phyloP scores from a whole-genome alignment of 1,140 invertebrate genomes.

The Meloidogyne chitwoodi region DNA sequence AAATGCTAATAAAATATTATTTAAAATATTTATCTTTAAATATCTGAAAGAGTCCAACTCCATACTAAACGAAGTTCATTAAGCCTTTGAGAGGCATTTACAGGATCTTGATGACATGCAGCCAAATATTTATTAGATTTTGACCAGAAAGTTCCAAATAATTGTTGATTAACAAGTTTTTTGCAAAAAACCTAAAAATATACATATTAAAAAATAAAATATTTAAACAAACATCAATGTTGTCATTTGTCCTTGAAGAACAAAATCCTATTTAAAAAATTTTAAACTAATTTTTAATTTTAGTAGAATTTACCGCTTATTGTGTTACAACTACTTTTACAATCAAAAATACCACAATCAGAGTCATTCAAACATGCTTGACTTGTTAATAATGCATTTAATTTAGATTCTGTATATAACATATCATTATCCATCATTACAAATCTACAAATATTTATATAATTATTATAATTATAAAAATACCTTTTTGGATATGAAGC shows the following conservation, averaged over 20 bases:
- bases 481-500: conserved; percentile 58
- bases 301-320: not conserved
- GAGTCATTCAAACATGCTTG: conserved; percentile 39
- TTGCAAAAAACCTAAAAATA: conserved; percentile 53
- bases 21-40: conserved; percentile 23
- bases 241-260: conserved; percentile 48
- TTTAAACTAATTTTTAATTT: not conserved
- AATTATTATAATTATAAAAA: not conserved
- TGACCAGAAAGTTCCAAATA: conserved; percentile 57
- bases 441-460: conserved; percentile 34
- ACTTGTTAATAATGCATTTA: conserved; percentile 39
- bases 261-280: conserved; percentile 33
- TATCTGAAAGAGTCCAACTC: conserved; percentile 55
- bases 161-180: conserved; percentile 47
- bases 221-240: conserved; percentile 48
- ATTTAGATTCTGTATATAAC: conserved; percentile 53
- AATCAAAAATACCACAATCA: conserved; percentile 51
- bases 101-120: conserved; percentile 45
- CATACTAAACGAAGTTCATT: conserved; percentile 52
- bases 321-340: conserved; percentile 24
- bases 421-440: conserved; percentile 59
- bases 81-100: conserved; percentile 49
- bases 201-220: not conserved
- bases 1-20: not conserved
- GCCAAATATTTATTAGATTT: conserved; percentile 56